Percentiles rank a stretch among this genome's conserved stretches.
Evolutionary conservation across 37 sponge, comb jelly and placozoan genomes (phyloP).

Genomic region (Beroe forskalii): DNA sequence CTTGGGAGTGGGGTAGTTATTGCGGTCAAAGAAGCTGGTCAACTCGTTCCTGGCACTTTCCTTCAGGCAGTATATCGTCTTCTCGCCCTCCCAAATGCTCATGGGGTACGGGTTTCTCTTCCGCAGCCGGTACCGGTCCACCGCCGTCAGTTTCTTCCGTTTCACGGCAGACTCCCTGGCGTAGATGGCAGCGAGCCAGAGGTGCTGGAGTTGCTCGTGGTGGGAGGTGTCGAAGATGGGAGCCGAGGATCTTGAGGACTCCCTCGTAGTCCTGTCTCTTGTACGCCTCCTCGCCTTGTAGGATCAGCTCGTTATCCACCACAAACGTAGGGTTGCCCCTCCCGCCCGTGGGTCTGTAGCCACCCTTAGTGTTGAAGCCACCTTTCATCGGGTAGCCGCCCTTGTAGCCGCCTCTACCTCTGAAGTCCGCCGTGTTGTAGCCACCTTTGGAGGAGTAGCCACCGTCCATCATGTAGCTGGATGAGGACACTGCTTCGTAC

Average conservation of each 20-base stretch:
- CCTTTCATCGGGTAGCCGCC: too few relatives aligned
- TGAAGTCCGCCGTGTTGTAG: too few relatives aligned
- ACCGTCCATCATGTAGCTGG: too few relatives aligned
- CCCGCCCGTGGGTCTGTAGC: too few relatives aligned
- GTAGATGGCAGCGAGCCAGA: conserved; percentile 58
- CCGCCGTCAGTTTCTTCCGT: conserved; percentile 37
- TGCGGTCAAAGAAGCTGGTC: conserved; percentile 39
- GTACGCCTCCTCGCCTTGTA: conserved; percentile 57
- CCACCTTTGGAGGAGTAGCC: too few relatives aligned
- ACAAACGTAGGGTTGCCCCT: background rate
- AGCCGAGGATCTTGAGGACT: background rate
- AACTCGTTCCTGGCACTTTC: conserved; percentile 45
- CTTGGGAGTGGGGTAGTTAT: conserved; percentile 16
- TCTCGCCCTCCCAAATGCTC: conserved; percentile 64
- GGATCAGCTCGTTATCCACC: conserved; percentile 7
- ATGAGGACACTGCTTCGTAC: too few relatives aligned
- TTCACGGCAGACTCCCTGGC: conserved; percentile 22
- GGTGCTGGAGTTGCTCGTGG: conserved; percentile 60
- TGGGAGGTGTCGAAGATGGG: conserved; percentile 36
- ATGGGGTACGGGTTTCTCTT: conserved; percentile 42
- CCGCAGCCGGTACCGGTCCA: conserved; percentile 49
- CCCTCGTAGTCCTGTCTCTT: conserved; percentile 33
- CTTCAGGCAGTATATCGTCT: conserved; percentile 64
- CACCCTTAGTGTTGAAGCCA: too few relatives aligned
- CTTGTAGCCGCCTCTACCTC: too few relatives aligned